A percentile compares a stretch with the other conserved stretches of the same genome.
phyloP scores from a whole-genome alignment of 2,113 vertebrate species.

The Odocoileus hemionus region DNA sequence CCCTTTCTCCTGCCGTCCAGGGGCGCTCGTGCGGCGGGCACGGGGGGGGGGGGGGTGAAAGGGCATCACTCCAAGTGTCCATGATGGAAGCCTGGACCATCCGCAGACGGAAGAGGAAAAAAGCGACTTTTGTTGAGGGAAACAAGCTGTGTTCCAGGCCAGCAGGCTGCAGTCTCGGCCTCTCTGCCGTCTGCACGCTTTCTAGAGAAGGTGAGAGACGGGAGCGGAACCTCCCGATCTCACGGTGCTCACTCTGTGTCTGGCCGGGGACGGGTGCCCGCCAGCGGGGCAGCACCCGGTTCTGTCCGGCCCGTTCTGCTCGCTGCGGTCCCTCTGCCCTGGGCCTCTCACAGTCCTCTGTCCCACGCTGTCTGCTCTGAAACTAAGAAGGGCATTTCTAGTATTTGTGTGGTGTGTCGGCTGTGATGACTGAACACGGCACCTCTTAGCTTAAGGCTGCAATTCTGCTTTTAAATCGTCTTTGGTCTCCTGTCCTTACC shows the following conservation, averaged over 20 bases:
- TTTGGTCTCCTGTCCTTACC: not conserved
- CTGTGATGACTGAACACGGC: no score
- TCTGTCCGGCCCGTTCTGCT: not conserved
- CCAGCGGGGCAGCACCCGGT: fast-evolving
- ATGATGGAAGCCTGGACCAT: constrained; percentile 44
- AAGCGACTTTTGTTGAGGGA: constrained; percentile 73
- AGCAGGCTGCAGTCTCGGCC: constrained; percentile 75
- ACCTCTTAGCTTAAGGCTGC: not conserved
- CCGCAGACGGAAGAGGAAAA: constrained; percentile 69
- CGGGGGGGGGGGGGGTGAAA: not conserved
- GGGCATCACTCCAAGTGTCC: not conserved
- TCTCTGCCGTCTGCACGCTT: constrained; percentile 55
- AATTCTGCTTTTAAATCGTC: not conserved
- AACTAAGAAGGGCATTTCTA: not conserved
- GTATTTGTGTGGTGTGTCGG: fast-evolving
- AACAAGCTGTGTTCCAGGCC: constrained; percentile 75
- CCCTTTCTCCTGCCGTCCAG: not conserved
- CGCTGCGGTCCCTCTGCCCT: not conserved
- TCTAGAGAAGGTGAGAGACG: not conserved
- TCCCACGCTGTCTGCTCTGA: not conserved
- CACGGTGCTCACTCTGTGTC: fast-evolving
- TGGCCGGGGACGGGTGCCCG: fast-evolving
- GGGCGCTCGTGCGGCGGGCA: not conserved
- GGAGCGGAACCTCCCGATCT: not conserved
- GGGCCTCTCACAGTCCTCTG: not conserved